Conservation (phyloP, 1,140 invertebrate genomes). For the Heliconius eleuchia region DNA sequence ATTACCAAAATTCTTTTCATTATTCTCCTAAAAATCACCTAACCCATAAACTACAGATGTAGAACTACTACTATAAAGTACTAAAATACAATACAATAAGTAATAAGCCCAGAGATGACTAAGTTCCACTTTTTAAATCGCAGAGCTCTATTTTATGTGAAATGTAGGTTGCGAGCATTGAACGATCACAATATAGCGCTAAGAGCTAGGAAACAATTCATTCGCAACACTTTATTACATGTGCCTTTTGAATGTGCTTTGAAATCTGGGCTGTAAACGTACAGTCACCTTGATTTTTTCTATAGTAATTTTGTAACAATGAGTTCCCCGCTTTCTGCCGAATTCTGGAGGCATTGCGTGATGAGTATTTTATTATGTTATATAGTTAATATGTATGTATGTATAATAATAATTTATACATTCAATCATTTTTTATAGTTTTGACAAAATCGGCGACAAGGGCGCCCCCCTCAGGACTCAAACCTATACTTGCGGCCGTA, state of each 20-base stretch:
- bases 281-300: not conserved
- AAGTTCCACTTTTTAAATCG: constrained; percentile 31
- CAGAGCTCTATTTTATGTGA: constrained; percentile 31
- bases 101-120: constrained; percentile 28
- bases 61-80: not conserved
- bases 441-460: too few species aligned
- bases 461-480: too few species aligned
- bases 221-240: constrained; percentile 32
- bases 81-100: constrained; percentile 30
- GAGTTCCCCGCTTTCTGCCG: too few species aligned
- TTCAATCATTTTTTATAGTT: too few species aligned
- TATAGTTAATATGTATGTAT: too few species aligned
- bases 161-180: constrained; percentile 40
- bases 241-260: constrained; percentile 18
- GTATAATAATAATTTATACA: too few species aligned
- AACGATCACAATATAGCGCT: constrained; percentile 39
- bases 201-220: constrained; percentile 36
- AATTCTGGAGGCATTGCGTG: too few species aligned
- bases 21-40: too few species aligned
- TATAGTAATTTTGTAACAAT: too few species aligned
- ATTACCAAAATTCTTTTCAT: too few species aligned
- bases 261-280: constrained; percentile 16
- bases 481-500: too few species aligned
- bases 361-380: too few species aligned
- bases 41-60: not conserved